Evolutionary conservation across 1,140 invertebrate species (phyloP).

Genomic region (Notospermus geniculatus): DNA sequence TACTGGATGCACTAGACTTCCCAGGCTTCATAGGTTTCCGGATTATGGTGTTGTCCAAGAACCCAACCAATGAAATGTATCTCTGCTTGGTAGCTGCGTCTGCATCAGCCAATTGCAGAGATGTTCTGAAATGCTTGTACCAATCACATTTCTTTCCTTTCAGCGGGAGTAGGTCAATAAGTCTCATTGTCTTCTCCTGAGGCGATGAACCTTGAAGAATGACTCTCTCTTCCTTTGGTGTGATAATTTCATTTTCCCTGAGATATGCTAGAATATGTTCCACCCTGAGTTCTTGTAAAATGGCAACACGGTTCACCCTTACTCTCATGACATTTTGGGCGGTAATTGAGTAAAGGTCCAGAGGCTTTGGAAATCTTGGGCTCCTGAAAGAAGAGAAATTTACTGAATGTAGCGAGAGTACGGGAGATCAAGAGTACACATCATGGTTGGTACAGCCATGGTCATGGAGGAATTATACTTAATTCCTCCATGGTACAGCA

Average conservation of each 20-base stretch:
- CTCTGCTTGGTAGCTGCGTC: slow-evolving; percentile 33
- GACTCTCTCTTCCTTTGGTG: slow-evolving; percentile 32
- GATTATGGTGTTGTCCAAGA: slow-evolving; percentile 52
- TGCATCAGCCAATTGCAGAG: slow-evolving; percentile 36
- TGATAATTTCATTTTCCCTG: slow-evolving; percentile 31
- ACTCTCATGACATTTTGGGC: slow-evolving; percentile 48
- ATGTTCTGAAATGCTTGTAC: slow-evolving; percentile 35
- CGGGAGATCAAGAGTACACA: too few species aligned
- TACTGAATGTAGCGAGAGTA: too few species aligned
- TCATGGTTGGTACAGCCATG: too few species aligned
- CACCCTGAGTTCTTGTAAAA: slow-evolving; percentile 47
- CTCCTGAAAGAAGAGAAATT: neutral
- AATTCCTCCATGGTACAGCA: too few species aligned
- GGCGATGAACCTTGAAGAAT: slow-evolving; percentile 38
- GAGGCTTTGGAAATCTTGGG: neutral
- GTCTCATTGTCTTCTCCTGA: slow-evolving; percentile 40
- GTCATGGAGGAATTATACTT: too few species aligned
- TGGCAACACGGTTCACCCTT: slow-evolving; percentile 47
- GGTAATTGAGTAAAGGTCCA: neutral
- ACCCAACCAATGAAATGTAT: slow-evolving; percentile 47
- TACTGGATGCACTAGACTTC: neutral
- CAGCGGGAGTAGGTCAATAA: slow-evolving; percentile 45
- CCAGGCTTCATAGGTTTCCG: slow-evolving; percentile 23
- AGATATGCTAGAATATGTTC: slow-evolving; percentile 43
- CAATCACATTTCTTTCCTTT: slow-evolving; percentile 40